These are phyloP conservation scores for Nomada goodeniana DNA, from an alignment of 2,888 invertebrate genomes.

Conservation along the genomic window DNA sequence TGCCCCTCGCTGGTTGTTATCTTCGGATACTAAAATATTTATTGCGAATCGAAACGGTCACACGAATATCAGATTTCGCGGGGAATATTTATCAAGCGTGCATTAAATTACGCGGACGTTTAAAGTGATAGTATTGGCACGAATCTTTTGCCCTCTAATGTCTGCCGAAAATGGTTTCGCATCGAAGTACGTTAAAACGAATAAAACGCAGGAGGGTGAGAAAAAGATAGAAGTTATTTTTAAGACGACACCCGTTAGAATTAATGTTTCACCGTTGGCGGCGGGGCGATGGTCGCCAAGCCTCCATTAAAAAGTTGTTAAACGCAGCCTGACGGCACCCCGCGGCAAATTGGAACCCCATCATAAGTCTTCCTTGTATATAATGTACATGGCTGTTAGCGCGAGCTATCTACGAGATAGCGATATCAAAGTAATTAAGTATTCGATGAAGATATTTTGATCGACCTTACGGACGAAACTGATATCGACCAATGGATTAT, in stretches of 20 bases:
- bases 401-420: constrained; percentile 74
- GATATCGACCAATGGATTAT: constrained; percentile 21
- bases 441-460: constrained; percentile 76
- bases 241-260: constrained; percentile 77
- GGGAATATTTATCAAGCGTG: too few relatives aligned
- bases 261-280: constrained; percentile 77
- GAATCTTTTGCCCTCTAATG: too few relatives aligned
- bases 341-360: constrained; percentile 84
- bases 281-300: constrained; percentile 79
- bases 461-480: constrained; percentile 62
- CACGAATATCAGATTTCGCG: too few relatives aligned
- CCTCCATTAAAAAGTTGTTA: constrained; percentile 84
- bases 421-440: constrained; percentile 77
- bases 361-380: constrained; percentile 82
- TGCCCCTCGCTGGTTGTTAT: too few relatives aligned
- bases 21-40: too few relatives aligned
- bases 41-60: too few relatives aligned
- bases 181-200: too few relatives aligned
- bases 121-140: too few relatives aligned
- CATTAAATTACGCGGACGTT: too few relatives aligned
- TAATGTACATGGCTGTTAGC: constrained; percentile 75
- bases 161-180: too few relatives aligned
- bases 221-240: constrained; percentile 62
- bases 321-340: constrained; percentile 84
- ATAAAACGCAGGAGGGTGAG: too few relatives aligned